Evolutionary conservation across 23 tunicate genomes (phyloP).

Genomic region (Ascidia mentula): DNA sequence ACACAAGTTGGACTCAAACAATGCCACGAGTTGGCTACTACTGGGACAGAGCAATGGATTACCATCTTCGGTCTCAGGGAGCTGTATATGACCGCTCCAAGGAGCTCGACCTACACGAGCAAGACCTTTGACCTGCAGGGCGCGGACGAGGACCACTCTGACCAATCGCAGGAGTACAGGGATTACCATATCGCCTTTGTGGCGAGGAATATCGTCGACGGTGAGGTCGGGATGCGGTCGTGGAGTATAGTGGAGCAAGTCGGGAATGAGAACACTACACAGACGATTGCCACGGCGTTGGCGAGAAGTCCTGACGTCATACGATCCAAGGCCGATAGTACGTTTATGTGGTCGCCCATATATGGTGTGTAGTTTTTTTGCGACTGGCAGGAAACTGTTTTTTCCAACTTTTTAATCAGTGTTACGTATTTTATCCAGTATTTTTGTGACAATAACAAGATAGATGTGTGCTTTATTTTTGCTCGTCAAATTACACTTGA

Average conservation of each 20-base stretch:
- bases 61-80: neutral
- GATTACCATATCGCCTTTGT: constrained; percentile 11
- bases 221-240: constrained; percentile 12
- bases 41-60: neutral
- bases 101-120: neutral
- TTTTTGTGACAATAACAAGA: no score
- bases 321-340: neutral
- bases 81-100: neutral
- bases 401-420: neutral
- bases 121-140: neutral
- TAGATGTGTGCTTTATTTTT: no score
- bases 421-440: neutral
- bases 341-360: constrained; percentile 9
- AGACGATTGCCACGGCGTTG: neutral
- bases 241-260: constrained; percentile 10
- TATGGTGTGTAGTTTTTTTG: neutral
- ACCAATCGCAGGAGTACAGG: constrained; percentile 12
- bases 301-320: constrained; percentile 6
- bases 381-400: neutral
- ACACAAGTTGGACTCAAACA: neutral
- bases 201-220: neutral
- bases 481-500: no score
- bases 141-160: neutral
- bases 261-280: neutral
- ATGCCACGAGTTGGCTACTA: neutral